These are phyloP conservation scores for Pollenia angustigena DNA, from an alignment of 2,888 invertebrate genomes.

Conservation along the genomic window DNA sequence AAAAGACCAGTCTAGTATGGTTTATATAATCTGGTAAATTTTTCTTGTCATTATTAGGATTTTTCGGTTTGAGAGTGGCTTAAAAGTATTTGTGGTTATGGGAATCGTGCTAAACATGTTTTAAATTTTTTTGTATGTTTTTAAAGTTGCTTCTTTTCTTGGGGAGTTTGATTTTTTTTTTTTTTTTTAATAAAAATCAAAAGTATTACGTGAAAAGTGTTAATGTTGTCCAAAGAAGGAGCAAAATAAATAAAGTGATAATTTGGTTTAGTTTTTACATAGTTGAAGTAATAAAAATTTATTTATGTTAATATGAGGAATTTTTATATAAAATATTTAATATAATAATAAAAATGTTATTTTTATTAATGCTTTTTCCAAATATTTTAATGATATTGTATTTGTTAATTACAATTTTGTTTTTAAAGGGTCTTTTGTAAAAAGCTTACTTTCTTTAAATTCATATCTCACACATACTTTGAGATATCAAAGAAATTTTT, in stretches of 20 bases:
- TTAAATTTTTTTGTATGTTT: slow-evolving; percentile 16
- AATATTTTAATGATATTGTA: no score
- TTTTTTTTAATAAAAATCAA: neutral
- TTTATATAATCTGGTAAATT: slow-evolving; percentile 49
- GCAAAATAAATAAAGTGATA: neutral
- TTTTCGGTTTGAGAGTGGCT: neutral
- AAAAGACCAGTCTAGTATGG: no score
- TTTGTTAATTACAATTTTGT: no score
- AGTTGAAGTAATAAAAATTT: no score
- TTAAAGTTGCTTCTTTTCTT: slow-evolving; percentile 29
- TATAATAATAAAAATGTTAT: no score
- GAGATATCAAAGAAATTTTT: no score
- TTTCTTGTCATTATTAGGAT: slow-evolving; percentile 39
- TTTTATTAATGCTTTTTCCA: no score
- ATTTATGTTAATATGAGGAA: no score
- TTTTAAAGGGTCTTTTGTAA: no score
- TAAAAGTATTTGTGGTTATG: slow-evolving; percentile 6
- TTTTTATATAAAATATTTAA: no score
- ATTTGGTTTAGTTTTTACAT: neutral
- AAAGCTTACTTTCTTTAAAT: no score
- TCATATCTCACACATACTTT: no score
- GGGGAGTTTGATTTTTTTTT: neutral
- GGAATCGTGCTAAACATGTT: slow-evolving; percentile 58
- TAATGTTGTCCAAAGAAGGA: neutral
- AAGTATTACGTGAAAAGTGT: slow-evolving; percentile 14